These are phyloP conservation scores for Panthera leo DNA, from an alignment of 2,113 vertebrate genomes.

Conservation along the genomic window DNA sequence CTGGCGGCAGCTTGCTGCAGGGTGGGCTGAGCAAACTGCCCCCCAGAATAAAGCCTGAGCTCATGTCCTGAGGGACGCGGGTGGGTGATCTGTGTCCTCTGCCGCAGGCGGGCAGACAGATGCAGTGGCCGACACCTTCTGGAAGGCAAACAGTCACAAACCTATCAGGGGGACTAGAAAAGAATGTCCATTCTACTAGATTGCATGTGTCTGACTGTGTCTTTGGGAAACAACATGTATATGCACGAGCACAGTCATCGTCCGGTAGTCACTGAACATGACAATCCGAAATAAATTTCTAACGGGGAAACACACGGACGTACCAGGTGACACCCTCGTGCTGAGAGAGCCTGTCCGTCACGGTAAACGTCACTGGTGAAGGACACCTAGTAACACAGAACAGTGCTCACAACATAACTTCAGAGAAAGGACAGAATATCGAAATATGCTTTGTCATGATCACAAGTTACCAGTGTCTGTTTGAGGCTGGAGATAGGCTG, in stretches of 20 bases:
- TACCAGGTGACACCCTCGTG: accelerated
- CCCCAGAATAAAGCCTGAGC: neutral
- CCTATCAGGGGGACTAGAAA: neutral
- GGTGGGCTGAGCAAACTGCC: no score
- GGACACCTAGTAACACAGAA: neutral
- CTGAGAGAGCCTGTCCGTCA: neutral
- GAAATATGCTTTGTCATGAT: neutral
- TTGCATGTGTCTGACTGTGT: neutral
- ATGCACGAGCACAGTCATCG: no score
- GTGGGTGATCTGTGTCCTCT: neutral
- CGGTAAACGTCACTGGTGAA: neutral
- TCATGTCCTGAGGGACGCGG: neutral
- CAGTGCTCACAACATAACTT: neutral
- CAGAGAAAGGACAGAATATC: neutral
- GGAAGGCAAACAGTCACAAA: neutral
- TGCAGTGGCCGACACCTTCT: neutral
- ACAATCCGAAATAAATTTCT: neutral
- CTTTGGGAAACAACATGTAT: neutral
- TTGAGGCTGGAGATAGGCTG: no score
- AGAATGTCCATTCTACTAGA: neutral
- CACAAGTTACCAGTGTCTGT: neutral
- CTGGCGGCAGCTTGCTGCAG: neutral
- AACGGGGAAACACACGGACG: neutral
- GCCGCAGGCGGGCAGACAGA: neutral
- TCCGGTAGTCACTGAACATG: no score